Evolutionary conservation across 1,140 invertebrate genomes (phyloP).

Genomic region (Drepana arcuata): DNA sequence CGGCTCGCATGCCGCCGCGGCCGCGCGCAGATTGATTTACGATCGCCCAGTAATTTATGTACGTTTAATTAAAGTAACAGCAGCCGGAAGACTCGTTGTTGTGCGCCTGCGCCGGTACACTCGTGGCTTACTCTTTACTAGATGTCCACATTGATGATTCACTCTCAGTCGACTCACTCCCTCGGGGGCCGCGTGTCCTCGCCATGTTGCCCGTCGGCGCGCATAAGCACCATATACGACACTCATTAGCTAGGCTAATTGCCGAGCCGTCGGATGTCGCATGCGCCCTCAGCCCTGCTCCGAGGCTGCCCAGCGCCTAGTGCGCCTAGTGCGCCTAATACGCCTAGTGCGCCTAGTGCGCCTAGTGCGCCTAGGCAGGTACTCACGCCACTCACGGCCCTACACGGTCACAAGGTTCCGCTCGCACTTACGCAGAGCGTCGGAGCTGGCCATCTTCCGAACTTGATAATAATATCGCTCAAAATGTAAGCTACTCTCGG

Average conservation of each 20-base stretch:
- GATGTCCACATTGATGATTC: slow-evolving; percentile 9
- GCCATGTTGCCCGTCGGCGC: neutral
- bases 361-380: neutral
- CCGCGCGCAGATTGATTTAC: slow-evolving; percentile 32
- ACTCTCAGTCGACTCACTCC: slow-evolving; percentile 1
- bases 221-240: neutral
- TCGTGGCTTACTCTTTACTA: neutral
- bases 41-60: slow-evolving; percentile 35
- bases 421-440: neutral
- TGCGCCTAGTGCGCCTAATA: no score
- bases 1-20: slow-evolving; percentile 2
- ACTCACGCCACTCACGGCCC: neutral
- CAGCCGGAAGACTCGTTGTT: slow-evolving; percentile 30
- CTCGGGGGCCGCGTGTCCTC: neutral
- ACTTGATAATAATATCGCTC: neutral
- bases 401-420: neutral
- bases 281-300: neutral
- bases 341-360: neutral
- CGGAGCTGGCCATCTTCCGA: neutral
- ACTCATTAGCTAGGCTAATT: neutral
- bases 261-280: neutral
- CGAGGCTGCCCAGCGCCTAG: neutral
- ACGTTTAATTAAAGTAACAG: slow-evolving; percentile 54
- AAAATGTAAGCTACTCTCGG: neutral
- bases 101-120: slow-evolving; percentile 1